phyloP scores from a whole-genome alignment of 2,113 vertebrate genomes.

The Pluvianellus socialis region DNA sequence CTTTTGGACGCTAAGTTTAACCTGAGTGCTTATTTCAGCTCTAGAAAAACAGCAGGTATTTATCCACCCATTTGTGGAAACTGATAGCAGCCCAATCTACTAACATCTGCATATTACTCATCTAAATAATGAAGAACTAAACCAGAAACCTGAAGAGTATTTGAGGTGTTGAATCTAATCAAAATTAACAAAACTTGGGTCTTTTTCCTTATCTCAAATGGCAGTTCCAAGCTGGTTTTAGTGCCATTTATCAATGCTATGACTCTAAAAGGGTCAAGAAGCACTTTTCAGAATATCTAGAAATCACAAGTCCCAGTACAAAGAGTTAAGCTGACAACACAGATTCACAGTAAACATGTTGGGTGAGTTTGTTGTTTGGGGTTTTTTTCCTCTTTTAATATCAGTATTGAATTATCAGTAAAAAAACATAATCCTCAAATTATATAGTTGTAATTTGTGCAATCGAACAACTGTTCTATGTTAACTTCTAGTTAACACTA shows the following conservation, averaged over 20 bases:
- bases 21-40: not conserved
- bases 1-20: not conserved
- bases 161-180: not conserved
- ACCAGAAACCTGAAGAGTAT: not conserved
- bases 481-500: not conserved
- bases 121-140: not conserved
- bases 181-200: not conserved
- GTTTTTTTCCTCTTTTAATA: not conserved
- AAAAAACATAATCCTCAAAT: not conserved
- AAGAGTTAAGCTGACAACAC: not conserved
- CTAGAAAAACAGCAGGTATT: not conserved
- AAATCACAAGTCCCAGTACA: not conserved
- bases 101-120: accelerated
- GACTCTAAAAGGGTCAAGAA: not conserved
- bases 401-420: not conserved
- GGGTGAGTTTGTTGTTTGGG: not conserved
- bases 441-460: not conserved
- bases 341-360: not conserved
- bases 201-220: not conserved
- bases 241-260: not conserved
- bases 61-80: not conserved
- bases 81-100: not conserved
- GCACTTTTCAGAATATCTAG: not conserved
- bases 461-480: not conserved
- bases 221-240: not conserved